Evolutionary conservation across 1,140 invertebrate genomes (phyloP), one percentile per base, ranked within the genome.

Genomic region (Lasaia peninsularis): DNA sequence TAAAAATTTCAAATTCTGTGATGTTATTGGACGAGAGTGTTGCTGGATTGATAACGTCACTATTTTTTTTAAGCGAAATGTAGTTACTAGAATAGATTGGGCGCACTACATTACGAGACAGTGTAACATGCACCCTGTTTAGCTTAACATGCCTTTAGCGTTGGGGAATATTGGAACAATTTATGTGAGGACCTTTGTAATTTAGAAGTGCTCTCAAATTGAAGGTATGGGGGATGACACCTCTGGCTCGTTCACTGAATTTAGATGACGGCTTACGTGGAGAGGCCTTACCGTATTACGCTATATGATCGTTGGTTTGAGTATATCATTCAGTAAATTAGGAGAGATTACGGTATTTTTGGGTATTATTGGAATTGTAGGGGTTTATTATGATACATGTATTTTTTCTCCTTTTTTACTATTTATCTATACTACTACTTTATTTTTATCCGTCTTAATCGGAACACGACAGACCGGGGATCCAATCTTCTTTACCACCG

Each of bases 131-230:
- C 51, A 20, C 33, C 59, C 70, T 67, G 62, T 67, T 78, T 76
- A 78, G 65, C 71, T 81, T 75, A 76, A 69, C 73, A 80, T 81
- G 78, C 80, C 75, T 74, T 63, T 65, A 62, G 73, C 73, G 77
- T 80, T 70, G 56, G 55, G 56, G 77, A 81, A 81, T 84, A 84
- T 84, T 79, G 80, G 80, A 81, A 81, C 80, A 84, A 84, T 80
- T 81, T 84, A 80, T 81, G 78, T 75, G 78, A 68, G 77, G 78
- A 78, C 75, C 78, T 81, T 75, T 75, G 78, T 79, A 80, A 81
- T 81, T 84, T 77, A 75, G 77, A 78, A 71, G 71, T 75, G 71
- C 68, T 75, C 72, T 73, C 73, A 78, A 80, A 80, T 80, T 83
- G 76, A 76, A 80, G 78, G 78, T 75, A 76, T 73, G 71, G 64